Percentiles rank a stretch among this genome's conserved stretches.
These are phyloP conservation scores for Oncorhynchus clarkii DNA, from an alignment of 2,113 vertebrate species.

Conservation along the genomic window DNA sequence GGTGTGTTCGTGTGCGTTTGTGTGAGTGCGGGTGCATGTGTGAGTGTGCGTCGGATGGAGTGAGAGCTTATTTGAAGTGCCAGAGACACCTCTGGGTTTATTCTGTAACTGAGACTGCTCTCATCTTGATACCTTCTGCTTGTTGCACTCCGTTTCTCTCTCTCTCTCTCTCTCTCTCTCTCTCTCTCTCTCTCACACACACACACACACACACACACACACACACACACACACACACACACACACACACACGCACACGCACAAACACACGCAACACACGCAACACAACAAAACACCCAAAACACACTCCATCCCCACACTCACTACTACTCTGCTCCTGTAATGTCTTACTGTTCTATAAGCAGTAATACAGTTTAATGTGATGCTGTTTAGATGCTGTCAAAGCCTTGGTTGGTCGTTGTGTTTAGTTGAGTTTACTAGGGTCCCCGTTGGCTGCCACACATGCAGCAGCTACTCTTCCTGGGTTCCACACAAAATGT, in stretches of 20 bases:
- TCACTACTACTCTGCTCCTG: neutral
- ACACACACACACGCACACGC: too few relatives aligned
- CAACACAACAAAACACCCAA: neutral
- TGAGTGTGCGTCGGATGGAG: neutral
- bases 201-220: too few relatives aligned
- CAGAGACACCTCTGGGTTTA: neutral
- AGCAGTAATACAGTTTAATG: neutral
- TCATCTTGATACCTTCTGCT: neutral
- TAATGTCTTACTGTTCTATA: neutral
- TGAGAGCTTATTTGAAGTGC: neutral
- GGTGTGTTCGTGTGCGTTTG: neutral
- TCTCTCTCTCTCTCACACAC: too few relatives aligned
- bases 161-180: neutral
- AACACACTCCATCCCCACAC: neutral
- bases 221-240: too few relatives aligned
- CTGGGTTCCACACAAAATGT: neutral
- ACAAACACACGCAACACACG: too few relatives aligned
- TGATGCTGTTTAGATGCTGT: neutral
- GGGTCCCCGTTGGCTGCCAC: too few relatives aligned
- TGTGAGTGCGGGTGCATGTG: slow-evolving; percentile 8
- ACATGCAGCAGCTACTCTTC: too few relatives aligned
- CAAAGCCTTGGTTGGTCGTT: neutral
- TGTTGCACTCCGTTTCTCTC: too few relatives aligned
- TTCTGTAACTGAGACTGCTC: neutral
- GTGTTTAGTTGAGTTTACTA: neutral